phyloP scores from a whole-genome alignment of 2,113 vertebrate species.

The Peromyscus californicus region DNA sequence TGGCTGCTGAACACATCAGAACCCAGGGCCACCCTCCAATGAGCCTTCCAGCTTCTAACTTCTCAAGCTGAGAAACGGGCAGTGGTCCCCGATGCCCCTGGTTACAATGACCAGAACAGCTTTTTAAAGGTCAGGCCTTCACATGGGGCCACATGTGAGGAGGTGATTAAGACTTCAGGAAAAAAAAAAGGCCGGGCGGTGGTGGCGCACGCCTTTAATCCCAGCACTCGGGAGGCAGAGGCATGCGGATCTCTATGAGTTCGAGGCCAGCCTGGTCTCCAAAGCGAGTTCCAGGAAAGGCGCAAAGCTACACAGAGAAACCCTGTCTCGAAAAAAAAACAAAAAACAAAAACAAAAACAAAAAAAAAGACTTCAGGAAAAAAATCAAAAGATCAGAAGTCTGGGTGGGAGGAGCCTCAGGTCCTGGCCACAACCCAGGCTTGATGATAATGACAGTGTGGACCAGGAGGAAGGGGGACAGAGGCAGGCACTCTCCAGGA shows the following conservation, averaged over 20 bases:
- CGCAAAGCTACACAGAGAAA: too few relatives aligned
- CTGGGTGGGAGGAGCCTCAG: background rate
- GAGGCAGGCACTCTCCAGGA: accelerated
- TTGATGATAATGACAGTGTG: accelerated
- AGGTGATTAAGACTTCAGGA: background rate
- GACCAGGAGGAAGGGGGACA: background rate
- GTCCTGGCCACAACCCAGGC: background rate
- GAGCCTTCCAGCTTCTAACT: background rate
- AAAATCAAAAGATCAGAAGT: background rate
- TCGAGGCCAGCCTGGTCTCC: too few relatives aligned
- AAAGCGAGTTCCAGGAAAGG: too few relatives aligned
- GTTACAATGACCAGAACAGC: background rate
- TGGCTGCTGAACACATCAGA: background rate
- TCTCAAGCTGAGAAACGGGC: background rate
- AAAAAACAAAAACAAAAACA: too few relatives aligned
- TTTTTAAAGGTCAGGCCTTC: background rate
- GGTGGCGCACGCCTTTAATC: too few relatives aligned
- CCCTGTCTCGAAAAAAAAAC: too few relatives aligned
- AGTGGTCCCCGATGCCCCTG: background rate
- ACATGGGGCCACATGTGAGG: background rate
- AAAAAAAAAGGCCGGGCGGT: too few relatives aligned
- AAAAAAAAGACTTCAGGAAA: background rate
- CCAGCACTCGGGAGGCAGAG: too few relatives aligned
- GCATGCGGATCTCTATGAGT: too few relatives aligned
- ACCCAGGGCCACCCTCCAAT: background rate